These are phyloP conservation scores for Oligia fasciuncula DNA, from an alignment of 2,888 invertebrate genomes.

Conservation along the genomic window DNA sequence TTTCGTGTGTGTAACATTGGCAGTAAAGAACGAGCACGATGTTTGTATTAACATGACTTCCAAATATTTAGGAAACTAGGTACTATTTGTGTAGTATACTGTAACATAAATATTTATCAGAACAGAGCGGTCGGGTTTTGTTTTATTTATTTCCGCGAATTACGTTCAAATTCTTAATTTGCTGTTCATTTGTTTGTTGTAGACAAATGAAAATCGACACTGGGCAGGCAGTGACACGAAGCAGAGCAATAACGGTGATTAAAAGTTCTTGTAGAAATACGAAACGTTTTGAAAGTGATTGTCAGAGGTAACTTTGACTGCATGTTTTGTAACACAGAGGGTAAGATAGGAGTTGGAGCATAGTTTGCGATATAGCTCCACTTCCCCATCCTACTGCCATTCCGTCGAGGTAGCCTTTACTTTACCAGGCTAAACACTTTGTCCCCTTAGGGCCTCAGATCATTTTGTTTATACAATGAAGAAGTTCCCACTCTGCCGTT, in stretches of 20 bases:
- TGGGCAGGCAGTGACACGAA: too few relatives aligned
- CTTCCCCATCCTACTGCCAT: too few relatives aligned
- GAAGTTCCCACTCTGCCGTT: not conserved
- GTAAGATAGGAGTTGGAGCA: too few relatives aligned
- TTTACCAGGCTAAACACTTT: too few relatives aligned
- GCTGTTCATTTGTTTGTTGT: not conserved
- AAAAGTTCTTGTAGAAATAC: too few relatives aligned
- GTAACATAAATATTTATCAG: constrained; percentile 38
- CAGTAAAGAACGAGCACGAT: constrained; percentile 34
- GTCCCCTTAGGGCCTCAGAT: not conserved
- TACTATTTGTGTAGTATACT: constrained; percentile 40
- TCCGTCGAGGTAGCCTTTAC: too few relatives aligned
- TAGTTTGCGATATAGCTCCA: too few relatives aligned
- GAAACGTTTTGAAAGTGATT: too few relatives aligned
- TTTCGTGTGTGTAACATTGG: constrained; percentile 20
- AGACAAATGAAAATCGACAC: not conserved
- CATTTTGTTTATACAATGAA: not conserved
- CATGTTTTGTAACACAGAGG: too few relatives aligned
- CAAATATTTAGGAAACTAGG: constrained; percentile 41
- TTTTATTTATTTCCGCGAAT: constrained; percentile 39
- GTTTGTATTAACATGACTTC: constrained; percentile 31
- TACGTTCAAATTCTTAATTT: constrained; percentile 12
- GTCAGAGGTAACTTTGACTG: too few relatives aligned
- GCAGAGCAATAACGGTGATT: too few relatives aligned
- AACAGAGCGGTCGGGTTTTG: constrained; percentile 29